Percentiles rank a stretch among this genome's conserved stretches.
Evolutionary conservation across 2,797 vertebrate genomes (phyloP).

Genomic region (Lepidocolaptes lacrymiger): DNA sequence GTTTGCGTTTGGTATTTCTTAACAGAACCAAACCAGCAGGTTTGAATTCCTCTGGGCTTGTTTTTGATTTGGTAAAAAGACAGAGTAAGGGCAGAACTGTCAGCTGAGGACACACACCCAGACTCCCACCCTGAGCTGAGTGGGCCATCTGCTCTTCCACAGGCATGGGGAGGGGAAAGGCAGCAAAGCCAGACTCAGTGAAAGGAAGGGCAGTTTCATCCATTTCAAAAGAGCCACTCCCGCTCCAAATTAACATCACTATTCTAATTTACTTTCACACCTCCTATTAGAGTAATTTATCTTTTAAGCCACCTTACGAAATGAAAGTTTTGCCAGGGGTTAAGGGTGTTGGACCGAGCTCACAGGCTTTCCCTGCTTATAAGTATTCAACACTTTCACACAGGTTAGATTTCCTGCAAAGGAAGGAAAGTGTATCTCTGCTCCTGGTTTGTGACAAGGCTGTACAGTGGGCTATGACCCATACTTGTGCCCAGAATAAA

Average conservation of each 20-base stretch:
- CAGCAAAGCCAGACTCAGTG: neutral
- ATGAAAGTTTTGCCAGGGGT: neutral
- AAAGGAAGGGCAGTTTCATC: neutral
- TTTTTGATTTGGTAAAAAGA: constrained; percentile 44
- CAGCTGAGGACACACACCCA: neutral
- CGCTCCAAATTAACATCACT: neutral
- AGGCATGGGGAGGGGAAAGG: neutral
- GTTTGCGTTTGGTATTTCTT: constrained; percentile 33
- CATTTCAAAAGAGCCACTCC: neutral
- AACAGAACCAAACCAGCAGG: constrained; percentile 9
- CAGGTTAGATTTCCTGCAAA: neutral
- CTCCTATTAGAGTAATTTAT: neutral
- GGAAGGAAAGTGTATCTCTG: neutral
- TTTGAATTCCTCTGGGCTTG: constrained; percentile 39
- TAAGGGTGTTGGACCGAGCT: constrained; percentile 4
- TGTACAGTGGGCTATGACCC: neutral
- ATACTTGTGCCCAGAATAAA: neutral
- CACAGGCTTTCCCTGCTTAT: neutral
- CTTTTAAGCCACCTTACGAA: neutral
- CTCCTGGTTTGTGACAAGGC: neutral
- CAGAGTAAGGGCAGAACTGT: neutral
- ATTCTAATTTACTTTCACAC: neutral
- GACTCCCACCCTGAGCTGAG: neutral
- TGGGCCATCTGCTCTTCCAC: constrained; percentile 9
- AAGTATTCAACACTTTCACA: neutral